These are phyloP conservation scores for Electrona antarctica DNA, from an alignment of 2,113 vertebrate species.

Conservation along the genomic window DNA sequence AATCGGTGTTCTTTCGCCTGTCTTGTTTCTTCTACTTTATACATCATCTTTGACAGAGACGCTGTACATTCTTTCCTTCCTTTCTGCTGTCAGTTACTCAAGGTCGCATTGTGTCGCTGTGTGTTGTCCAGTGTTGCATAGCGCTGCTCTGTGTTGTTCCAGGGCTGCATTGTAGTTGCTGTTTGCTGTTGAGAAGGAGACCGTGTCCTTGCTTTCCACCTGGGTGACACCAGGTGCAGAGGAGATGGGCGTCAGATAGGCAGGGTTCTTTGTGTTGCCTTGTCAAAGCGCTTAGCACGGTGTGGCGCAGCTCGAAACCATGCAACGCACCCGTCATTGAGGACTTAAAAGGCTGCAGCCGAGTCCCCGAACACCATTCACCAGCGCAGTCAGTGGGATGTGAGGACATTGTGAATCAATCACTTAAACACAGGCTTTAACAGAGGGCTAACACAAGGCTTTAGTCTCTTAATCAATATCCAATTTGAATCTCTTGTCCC, in stretches of 20 bases:
- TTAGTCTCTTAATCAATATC: conserved; percentile 78
- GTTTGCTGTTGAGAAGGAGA: conserved; percentile 35
- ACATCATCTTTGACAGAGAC: conserved; percentile 43
- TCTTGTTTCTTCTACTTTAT: conserved; percentile 30
- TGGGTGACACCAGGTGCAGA: conserved; percentile 47
- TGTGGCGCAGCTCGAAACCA: conserved; percentile 26
- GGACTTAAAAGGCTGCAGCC: conserved; percentile 28
- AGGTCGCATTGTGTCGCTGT: conserved; percentile 30
- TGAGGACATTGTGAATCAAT: conserved; percentile 71
- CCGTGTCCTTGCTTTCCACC: conserved; percentile 60
- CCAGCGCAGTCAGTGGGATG: conserved; percentile 35
- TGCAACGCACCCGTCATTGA: conserved; percentile 48
- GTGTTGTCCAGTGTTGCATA: background rate
- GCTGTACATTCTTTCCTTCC: conserved; percentile 53
- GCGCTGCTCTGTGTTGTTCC: background rate
- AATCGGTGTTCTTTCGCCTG: background rate
- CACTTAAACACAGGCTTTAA: conserved; percentile 72
- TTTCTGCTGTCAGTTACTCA: conserved; percentile 54
- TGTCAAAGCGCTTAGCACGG: conserved; percentile 69
- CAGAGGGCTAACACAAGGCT: conserved; percentile 61
- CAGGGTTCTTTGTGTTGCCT: conserved; percentile 59
- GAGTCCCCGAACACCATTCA: conserved; percentile 25
- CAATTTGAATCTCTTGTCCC: conserved; percentile 80
- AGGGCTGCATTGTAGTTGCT: background rate
- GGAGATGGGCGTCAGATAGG: conserved; percentile 65